Evolutionary conservation across 2,888 invertebrate species (phyloP).

Genomic region (Cylloceria caligata): DNA sequence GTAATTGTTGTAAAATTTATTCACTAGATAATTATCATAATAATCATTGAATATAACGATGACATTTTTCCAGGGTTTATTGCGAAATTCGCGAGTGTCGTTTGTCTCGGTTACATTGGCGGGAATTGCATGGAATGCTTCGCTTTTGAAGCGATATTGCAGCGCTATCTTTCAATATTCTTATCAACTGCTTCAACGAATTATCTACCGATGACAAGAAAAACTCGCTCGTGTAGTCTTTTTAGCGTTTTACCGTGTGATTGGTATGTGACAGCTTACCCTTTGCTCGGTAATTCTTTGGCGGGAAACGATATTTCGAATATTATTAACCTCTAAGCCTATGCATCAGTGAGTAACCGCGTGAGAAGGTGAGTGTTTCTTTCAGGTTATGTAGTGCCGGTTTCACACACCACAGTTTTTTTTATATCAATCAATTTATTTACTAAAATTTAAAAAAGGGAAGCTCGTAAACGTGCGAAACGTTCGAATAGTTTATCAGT

Average conservation of each 20-base stretch:
- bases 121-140: slow-evolving; percentile 18
- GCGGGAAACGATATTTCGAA: slow-evolving; percentile 1
- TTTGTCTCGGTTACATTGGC: slow-evolving; percentile 11
- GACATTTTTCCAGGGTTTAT: neutral
- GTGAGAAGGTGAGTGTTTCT: neutral
- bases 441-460: neutral
- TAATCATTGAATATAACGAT: neutral
- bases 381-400: slow-evolving; percentile 3
- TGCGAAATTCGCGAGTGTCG: neutral
- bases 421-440: neutral
- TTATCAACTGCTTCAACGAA: neutral
- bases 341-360: neutral
- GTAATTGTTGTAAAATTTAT: neutral
- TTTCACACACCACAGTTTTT: neutral
- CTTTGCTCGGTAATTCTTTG: neutral
- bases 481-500: neutral
- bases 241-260: too few species aligned
- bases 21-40: neutral
- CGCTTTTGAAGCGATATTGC: slow-evolving; percentile 7
- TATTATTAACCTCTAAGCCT: too few species aligned
- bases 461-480: neutral
- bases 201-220: slow-evolving; percentile 5
- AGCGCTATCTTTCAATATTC: slow-evolving; percentile 9
- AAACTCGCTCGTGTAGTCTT: too few species aligned
- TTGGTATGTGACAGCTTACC: too few species aligned